These are phyloP conservation scores for Dendrocincla tyrannina DNA, from an alignment of 2,797 vertebrate genomes.

Conservation along the genomic window DNA sequence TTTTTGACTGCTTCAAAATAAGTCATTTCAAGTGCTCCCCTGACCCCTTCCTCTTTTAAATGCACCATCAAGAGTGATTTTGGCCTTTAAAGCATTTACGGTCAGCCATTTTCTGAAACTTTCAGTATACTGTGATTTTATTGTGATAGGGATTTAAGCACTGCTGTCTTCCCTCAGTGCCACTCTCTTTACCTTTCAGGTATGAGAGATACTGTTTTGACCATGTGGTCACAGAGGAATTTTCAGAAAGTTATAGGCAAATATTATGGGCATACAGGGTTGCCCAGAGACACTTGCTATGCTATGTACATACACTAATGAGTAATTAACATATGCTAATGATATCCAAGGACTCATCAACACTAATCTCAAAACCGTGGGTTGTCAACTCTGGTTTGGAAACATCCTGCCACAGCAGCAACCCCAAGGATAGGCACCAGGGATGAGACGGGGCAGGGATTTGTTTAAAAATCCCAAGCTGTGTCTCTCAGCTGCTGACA, in stretches of 20 bases:
- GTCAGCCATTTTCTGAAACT: background rate
- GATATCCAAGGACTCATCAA: background rate
- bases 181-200: background rate
- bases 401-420: background rate
- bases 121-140: background rate
- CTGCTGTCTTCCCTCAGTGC: background rate
- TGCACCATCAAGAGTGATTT: background rate
- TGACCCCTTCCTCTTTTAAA: background rate
- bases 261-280: background rate
- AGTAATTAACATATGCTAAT: constrained; percentile 35
- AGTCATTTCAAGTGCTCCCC: background rate
- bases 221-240: background rate
- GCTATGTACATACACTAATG: background rate
- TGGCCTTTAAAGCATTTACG: background rate
- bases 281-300: background rate
- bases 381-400: background rate
- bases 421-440: background rate
- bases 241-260: constrained; percentile 16
- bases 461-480: background rate
- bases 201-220: background rate
- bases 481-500: background rate
- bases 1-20: background rate
- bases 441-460: background rate
- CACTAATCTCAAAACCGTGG: background rate
- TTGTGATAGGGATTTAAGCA: background rate